Evolutionary conservation across 2,797 vertebrate genomes (phyloP).

Genomic region (Periparus ater): DNA sequence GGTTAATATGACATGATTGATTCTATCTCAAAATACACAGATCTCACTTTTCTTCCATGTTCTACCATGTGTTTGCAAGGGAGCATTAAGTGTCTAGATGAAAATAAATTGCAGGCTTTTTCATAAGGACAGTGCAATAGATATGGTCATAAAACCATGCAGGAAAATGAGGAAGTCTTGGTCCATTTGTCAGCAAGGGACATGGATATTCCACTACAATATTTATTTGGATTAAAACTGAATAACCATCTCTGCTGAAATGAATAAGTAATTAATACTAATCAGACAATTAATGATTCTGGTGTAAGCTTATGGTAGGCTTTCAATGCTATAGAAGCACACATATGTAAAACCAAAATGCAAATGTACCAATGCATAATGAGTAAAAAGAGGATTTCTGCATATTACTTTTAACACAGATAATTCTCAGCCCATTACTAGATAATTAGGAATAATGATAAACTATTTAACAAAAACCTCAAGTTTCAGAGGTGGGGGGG

Average conservation of each 20-base stretch:
- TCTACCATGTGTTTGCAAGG: conserved; percentile 3
- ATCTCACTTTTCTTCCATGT: conserved; percentile 18
- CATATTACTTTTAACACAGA: not conserved
- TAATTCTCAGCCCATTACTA: conserved; percentile 36
- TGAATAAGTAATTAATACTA: not conserved
- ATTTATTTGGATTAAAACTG: not conserved
- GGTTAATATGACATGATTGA: conserved; percentile 23
- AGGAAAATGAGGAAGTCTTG: not conserved
- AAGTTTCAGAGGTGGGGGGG: not conserved
- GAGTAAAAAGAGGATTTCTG: not conserved
- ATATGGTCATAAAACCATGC: not conserved
- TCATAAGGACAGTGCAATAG: not conserved
- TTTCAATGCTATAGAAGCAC: not conserved
- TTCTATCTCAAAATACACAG: conserved; percentile 22
- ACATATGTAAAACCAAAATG: conserved; percentile 8
- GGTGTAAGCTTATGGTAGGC: not conserved
- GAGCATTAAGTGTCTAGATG: not conserved
- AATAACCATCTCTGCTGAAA: not conserved
- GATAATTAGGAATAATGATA: conserved; percentile 51
- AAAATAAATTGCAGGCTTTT: conserved; percentile 42
- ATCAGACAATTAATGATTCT: conserved; percentile 7
- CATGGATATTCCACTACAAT: not conserved
- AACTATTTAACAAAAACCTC: conserved; percentile 31
- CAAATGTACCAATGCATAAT: not conserved
- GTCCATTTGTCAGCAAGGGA: not conserved